A percentile compares a stretch with the other conserved stretches of the same genome.
Evolutionary conservation across 1,140 invertebrate species (phyloP).

Genomic region (Musca vetustissima): DNA sequence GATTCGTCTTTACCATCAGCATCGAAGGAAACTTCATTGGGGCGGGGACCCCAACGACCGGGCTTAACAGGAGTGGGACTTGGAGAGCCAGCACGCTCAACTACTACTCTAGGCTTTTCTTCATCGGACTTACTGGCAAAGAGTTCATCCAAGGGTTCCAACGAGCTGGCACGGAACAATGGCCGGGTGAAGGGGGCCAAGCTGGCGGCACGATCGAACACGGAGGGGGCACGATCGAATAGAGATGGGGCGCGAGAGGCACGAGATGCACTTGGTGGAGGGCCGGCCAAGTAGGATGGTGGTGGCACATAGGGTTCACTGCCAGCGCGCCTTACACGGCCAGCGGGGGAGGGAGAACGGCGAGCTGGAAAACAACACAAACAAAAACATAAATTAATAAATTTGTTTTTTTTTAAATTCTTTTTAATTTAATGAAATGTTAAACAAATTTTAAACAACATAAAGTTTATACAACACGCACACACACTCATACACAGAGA

Average conservation of each 20-base stretch:
- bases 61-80: conserved; percentile 68
- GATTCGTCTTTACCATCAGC: conserved; percentile 63
- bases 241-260: conserved; percentile 32
- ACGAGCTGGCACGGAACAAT: conserved; percentile 53
- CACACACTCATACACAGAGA: background rate
- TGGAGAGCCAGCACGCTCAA: conserved; percentile 59
- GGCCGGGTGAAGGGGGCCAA: conserved; percentile 50
- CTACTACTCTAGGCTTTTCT: conserved; percentile 41
- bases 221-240: conserved; percentile 37
- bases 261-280: conserved; percentile 48
- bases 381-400: conserved; percentile 4
- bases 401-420: background rate
- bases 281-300: conserved; percentile 42
- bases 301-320: conserved; percentile 52
- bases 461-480: background rate
- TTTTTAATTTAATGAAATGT: background rate
- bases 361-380: conserved; percentile 36
- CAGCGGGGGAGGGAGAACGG: conserved; percentile 46
- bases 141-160: conserved; percentile 58
- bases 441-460: no score
- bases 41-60: conserved; percentile 65
- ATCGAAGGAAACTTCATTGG: conserved; percentile 68
- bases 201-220: conserved; percentile 52
- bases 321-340: conserved; percentile 43
- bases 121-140: conserved; percentile 59